Percentiles rank a stretch among this genome's conserved stretches.
Evolutionary conservation across 1,140 invertebrate genomes (phyloP).

Genomic region (Mya arenaria): DNA sequence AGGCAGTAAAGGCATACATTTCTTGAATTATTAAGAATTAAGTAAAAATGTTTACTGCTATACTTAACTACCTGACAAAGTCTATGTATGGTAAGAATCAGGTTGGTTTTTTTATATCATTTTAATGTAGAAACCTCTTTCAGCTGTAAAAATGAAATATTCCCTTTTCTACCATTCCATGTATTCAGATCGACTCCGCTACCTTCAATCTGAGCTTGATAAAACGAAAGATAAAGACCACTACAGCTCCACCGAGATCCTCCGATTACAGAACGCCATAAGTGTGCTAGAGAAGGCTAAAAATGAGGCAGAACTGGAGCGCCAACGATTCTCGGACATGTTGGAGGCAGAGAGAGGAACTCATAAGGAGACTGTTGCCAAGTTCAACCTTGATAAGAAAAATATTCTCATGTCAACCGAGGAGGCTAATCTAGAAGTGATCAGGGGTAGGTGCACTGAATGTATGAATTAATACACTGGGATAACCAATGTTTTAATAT

Average conservation of each 20-base stretch:
- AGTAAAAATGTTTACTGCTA: too few species aligned
- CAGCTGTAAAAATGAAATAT: too few species aligned
- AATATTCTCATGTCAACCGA: slow-evolving; percentile 88
- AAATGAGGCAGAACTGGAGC: slow-evolving; percentile 91
- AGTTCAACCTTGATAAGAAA: slow-evolving; percentile 85
- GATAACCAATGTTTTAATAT: too few species aligned
- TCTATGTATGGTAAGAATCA: too few species aligned
- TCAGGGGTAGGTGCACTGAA: slow-evolving; percentile 88
- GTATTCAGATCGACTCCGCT: slow-evolving; percentile 81
- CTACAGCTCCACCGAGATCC: slow-evolving; percentile 84
- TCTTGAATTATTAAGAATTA: too few species aligned
- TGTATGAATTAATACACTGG: too few species aligned
- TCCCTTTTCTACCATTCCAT: too few species aligned
- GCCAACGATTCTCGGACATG: slow-evolving; percentile 92
- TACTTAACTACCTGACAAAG: too few species aligned
- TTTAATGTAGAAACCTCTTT: too few species aligned
- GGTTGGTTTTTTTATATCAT: too few species aligned
- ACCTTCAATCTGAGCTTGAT: slow-evolving; percentile 89
- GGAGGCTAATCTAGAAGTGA: slow-evolving; percentile 94
- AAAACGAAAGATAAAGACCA: slow-evolving; percentile 87
- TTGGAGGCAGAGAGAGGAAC: slow-evolving; percentile 94
- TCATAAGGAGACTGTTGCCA: slow-evolving; percentile 87
- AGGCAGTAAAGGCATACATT: too few species aligned
- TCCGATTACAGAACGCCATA: slow-evolving; percentile 89
- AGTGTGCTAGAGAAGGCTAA: slow-evolving; percentile 93